phyloP scores from a whole-genome alignment of 35 echinoderm and acorn worm genomes.

The Amphiura filiformis region DNA sequence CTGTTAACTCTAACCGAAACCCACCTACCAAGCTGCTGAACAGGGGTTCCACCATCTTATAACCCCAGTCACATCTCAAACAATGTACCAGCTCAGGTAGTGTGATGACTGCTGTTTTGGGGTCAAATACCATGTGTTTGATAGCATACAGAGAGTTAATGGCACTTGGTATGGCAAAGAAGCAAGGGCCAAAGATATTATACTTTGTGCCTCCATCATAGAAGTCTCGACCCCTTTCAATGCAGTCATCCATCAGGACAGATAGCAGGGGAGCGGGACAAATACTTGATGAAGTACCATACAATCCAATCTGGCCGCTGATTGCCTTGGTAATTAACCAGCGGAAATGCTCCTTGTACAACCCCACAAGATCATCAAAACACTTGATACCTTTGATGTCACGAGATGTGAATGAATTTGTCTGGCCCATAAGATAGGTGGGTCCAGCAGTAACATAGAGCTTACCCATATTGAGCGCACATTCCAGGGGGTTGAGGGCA shows the following conservation, averaged over 20 bases:
- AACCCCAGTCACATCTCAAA: conserved; percentile 1
- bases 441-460: conserved; percentile 7
- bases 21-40: conserved; percentile 6
- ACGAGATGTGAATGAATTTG: not conserved
- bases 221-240: conserved; percentile 13
- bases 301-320: conserved; percentile 6
- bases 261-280: conserved; percentile 1
- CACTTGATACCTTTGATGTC: not conserved
- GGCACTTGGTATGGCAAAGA: conserved; percentile 6
- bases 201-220: conserved; percentile 8
- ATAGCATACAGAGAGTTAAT: conserved; percentile 3
- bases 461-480: not conserved
- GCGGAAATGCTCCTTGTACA: conserved; percentile 9
- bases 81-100: not conserved
- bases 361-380: conserved; percentile 3
- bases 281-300: not conserved
- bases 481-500: conserved; percentile 7
- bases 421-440: not conserved
- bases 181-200: conserved; percentile 11
- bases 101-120: not conserved
- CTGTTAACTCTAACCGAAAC: not conserved
- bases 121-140: not conserved
- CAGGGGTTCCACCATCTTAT: not conserved
- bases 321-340: not conserved
- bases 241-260: conserved; percentile 2